These are phyloP conservation scores for Deilephila porcellus DNA, from an alignment of 2,888 invertebrate species.

Conservation along the genomic window DNA sequence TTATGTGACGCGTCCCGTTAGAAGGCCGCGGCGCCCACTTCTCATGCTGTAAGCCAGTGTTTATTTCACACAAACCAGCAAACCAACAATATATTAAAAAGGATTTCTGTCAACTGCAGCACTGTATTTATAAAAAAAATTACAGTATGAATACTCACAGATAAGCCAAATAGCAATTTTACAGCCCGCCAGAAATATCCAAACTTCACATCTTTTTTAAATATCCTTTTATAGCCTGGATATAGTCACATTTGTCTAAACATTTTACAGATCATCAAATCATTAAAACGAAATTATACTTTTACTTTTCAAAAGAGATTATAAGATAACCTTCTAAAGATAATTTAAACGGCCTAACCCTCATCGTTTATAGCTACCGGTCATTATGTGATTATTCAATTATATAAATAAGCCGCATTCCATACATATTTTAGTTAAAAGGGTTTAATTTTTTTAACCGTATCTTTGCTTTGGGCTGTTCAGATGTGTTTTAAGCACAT, in stretches of 20 bases:
- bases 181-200: no score
- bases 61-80: constrained; percentile 5
- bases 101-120: neutral
- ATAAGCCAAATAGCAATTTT: no score
- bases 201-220: neutral
- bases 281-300: neutral
- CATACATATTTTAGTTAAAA: neutral
- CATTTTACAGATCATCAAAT: neutral
- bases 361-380: constrained; percentile 20
- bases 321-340: constrained; percentile 1
- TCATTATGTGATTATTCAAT: constrained; percentile 9
- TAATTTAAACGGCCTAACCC: neutral
- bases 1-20: constrained; percentile 23
- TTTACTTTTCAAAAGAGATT: neutral
- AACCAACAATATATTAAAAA: neutral
- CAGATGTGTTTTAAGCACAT: no score
- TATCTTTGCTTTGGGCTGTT: neutral
- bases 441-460: neutral
- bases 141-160: no score
- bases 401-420: constrained; percentile 14
- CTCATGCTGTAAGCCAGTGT: constrained; percentile 13
- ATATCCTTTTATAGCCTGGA: neutral
- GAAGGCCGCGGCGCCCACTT: constrained; percentile 1
- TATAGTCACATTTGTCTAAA: neutral
- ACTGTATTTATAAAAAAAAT: neutral